phyloP scores from a whole-genome alignment of 1,140 invertebrate species.

The Orius insidiosus region DNA sequence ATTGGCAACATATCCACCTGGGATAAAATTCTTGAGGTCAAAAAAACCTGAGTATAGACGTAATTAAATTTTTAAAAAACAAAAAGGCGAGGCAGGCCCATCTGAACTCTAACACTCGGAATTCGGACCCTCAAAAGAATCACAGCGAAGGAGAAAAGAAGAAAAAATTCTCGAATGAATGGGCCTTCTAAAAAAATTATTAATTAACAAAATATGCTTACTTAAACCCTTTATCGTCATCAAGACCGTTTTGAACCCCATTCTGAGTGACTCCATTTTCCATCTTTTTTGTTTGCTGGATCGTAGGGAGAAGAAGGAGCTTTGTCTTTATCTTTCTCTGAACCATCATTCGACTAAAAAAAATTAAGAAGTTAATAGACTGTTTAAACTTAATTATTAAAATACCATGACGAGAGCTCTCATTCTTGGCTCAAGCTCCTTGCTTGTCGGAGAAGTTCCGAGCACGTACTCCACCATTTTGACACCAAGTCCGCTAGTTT shows the following conservation, averaged over 20 bases:
- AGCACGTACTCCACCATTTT: conserved; percentile 99
- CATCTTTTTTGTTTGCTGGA: conserved; percentile 33
- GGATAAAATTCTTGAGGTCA: too few species aligned
- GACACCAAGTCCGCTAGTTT: conserved; percentile 71
- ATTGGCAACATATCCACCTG: too few species aligned
- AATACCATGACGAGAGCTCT: conserved; percentile 47
- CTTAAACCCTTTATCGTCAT: conserved; percentile 85
- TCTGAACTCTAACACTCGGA: too few species aligned
- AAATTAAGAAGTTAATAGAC: conserved; percentile 5
- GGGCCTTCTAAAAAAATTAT: too few species aligned
- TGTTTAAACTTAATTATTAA: conserved; percentile 1
- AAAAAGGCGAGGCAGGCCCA: too few species aligned
- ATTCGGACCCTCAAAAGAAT: too few species aligned
- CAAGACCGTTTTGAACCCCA: conserved; percentile 66
- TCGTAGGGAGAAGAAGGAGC: conserved; percentile 49
- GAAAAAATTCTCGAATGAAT: too few species aligned
- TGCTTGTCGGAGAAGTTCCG: conserved; percentile 71
- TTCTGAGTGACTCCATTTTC: conserved; percentile 35
- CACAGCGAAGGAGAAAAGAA: too few species aligned
- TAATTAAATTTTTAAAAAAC: too few species aligned
- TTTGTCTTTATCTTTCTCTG: conserved; percentile 43
- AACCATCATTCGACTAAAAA: conserved; percentile 22
- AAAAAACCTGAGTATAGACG: too few species aligned
- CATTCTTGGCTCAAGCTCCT: conserved; percentile 56
- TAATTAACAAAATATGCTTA: conserved; percentile 41